Evolutionary conservation across 2,113 vertebrate genomes (phyloP).

Genomic region (Apaloderma vittatum): DNA sequence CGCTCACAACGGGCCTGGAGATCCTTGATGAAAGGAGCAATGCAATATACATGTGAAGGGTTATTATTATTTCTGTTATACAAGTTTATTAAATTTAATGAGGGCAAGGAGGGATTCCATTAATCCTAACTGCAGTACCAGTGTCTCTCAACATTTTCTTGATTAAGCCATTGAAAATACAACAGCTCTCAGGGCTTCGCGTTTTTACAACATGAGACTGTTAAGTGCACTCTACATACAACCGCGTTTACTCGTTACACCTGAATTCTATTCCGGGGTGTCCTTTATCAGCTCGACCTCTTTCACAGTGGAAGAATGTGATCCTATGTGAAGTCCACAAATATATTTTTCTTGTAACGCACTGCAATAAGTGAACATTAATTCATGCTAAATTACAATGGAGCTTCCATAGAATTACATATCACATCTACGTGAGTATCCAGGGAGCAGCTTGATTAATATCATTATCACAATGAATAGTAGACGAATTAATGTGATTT

Average conservation of each 20-base stretch:
- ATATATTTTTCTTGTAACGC: conserved; percentile 40
- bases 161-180: neutral
- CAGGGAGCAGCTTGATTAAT: conserved; percentile 54
- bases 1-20: neutral
- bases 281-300: neutral
- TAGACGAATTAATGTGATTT: conserved; percentile 65
- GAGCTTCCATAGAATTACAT: conserved; percentile 22
- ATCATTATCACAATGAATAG: conserved; percentile 56
- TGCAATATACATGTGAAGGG: neutral
- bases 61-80: neutral
- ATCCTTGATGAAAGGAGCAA: neutral
- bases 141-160: conserved; percentile 10
- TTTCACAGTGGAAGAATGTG: neutral
- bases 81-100: conserved; percentile 20
- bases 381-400: conserved; percentile 51
- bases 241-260: neutral
- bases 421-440: neutral
- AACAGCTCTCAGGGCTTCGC: neutral
- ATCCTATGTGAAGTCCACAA: neutral
- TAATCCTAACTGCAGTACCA: neutral
- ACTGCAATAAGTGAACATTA: conserved; percentile 54
- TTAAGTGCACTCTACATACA: neutral
- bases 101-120: neutral
- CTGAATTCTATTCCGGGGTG: neutral
- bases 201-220: neutral